Evolutionary conservation across 2,888 invertebrate genomes (phyloP), one percentile per base, ranked within the genome.

Genomic region (Drosophila gaucha): DNA sequence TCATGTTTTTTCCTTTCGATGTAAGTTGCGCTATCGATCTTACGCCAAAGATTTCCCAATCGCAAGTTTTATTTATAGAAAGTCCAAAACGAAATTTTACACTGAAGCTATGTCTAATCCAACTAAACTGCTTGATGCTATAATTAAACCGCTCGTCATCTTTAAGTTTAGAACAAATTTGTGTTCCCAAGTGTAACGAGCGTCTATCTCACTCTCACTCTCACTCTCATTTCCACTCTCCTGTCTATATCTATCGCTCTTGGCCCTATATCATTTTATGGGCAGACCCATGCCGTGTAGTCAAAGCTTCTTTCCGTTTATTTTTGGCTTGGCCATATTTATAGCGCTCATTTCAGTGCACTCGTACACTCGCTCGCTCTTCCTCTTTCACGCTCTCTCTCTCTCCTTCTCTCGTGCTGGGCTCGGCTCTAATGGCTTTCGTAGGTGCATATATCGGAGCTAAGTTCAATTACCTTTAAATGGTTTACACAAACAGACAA

Each of bases 391-490:
- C 24, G 22, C 33, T 10, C 39, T 31, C 16, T 31, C 33, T 26
- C 3, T 46, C 20, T 26, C 12, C 22, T 16, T 36, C 33, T 24
- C 1, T 33, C 14, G n/a, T 22, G n/a, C 36, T 54, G 62, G 69
- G 78, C 73, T 77, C 62, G 69, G 54, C 58, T 69, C 63, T 62
- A 78, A 62, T 50, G 39, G 35, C 44, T 30, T 16, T 38, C 30
- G 35, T 51, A 69, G 60, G 55, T 52, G 47, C 55, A 30, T 69
- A 22, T 62, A 60, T 55, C 39, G 43, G 68, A 73, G 67, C 70
- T 69, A 80, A 74, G 82, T 82, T 82, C 82, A 82, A 82, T 85
- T 87, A 82, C 87, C 82, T 87, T 84, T 80, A 84, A 84, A 87
- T 82, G 80, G 87, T 80, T 84, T 86, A 86, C 58, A 86, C 78